phyloP scores from a whole-genome alignment of 2,113 vertebrate species.

The Aplodontia rufa region DNA sequence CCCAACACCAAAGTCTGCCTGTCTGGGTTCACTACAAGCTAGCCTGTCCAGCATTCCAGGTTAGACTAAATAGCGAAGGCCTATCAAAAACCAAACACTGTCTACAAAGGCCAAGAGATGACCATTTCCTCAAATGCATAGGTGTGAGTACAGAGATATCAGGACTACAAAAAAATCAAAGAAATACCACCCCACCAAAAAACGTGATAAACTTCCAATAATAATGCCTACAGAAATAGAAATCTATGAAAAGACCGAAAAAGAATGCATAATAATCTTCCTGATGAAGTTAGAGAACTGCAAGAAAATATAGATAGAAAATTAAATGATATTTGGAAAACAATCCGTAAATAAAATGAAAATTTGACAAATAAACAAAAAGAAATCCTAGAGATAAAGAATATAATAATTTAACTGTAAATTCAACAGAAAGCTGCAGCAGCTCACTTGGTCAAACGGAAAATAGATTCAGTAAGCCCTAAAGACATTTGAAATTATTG shows the following conservation, averaged over 20 bases:
- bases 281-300: no score
- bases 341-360: neutral
- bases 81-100: neutral
- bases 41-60: neutral
- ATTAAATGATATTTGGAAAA: neutral
- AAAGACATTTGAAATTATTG: neutral
- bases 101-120: neutral
- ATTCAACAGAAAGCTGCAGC: neutral
- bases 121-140: neutral
- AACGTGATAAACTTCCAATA: neutral
- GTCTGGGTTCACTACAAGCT: neutral
- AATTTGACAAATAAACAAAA: neutral
- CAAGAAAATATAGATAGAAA: neutral
- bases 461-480: neutral
- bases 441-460: neutral
- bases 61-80: neutral
- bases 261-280: neutral
- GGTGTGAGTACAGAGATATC: neutral
- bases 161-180: neutral
- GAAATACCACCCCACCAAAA: neutral
- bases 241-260: neutral
- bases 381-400: neutral
- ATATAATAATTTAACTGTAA: neutral
- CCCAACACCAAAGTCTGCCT: neutral
- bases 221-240: no score